Conservation (phyloP, 2,797 vertebrate species). For the Pseudochirops cupreus region DNA sequence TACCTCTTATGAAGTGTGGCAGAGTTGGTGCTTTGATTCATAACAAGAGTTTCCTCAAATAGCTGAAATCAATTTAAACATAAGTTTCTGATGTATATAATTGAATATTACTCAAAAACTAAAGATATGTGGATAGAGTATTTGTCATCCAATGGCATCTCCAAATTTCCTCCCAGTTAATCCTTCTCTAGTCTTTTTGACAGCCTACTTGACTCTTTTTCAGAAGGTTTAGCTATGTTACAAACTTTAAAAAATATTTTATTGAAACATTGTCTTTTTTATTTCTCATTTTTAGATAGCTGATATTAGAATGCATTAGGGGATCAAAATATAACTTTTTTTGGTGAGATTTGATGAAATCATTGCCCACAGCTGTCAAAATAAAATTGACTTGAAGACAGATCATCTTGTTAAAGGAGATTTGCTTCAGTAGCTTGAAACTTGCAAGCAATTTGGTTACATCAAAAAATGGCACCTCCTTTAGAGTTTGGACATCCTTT, state of each 20-base stretch:
- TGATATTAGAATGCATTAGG: constrained; percentile 74
- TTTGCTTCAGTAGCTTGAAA: constrained; percentile 83
- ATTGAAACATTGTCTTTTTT: constrained; percentile 67
- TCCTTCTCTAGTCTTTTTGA: constrained; percentile 38
- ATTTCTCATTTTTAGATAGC: constrained; percentile 54
- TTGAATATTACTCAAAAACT: constrained; percentile 27
- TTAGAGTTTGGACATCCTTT: constrained; percentile 62
- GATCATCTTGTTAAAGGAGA: constrained; percentile 81
- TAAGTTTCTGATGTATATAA: neutral
- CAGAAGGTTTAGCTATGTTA: neutral
- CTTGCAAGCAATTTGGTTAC: constrained; percentile 78
- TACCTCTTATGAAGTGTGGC: constrained; percentile 34
- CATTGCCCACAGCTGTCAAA: constrained; percentile 82
- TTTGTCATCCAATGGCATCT: neutral
- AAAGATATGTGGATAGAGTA: neutral
- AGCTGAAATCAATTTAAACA: constrained; percentile 7
- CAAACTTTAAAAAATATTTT: constrained; percentile 40
- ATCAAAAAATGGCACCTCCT: constrained; percentile 61
- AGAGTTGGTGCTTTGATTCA: constrained; percentile 30
- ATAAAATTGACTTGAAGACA: constrained; percentile 80
- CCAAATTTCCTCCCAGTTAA: neutral
- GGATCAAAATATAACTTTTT: constrained; percentile 74
- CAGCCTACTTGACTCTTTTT: neutral
- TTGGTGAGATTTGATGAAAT: constrained; percentile 66
- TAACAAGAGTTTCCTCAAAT: constrained; percentile 50